A percentile compares a stretch with the other conserved stretches of the same genome.
These are phyloP conservation scores for Muraenolepis orangiensis DNA, from an alignment of 2,797 vertebrate genomes.

Conservation along the genomic window DNA sequence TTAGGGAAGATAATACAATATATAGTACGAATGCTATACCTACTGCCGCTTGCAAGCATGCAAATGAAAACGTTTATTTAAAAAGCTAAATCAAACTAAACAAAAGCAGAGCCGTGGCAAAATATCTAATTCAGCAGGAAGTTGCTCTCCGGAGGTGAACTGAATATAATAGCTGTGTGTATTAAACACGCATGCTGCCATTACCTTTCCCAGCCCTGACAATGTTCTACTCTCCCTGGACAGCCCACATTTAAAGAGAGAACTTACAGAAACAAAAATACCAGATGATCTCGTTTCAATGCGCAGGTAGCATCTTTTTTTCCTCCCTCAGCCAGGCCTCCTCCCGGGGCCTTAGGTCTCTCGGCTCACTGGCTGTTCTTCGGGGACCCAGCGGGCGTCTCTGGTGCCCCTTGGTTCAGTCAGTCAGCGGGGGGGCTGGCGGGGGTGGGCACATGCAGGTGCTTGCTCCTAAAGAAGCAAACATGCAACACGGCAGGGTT, in stretches of 20 bases:
- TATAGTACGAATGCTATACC: slow-evolving; percentile 3
- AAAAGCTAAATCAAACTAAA: slow-evolving; percentile 31
- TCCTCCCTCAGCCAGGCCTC: neutral
- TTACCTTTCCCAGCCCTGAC: neutral
- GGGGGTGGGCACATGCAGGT: slow-evolving; percentile 46
- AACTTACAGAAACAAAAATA: neutral
- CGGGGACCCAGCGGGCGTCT: neutral
- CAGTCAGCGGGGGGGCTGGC: slow-evolving; percentile 40
- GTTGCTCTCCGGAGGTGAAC: slow-evolving; percentile 37
- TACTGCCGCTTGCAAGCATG: neutral
- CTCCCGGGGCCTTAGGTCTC: neutral
- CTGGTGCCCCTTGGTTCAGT: slow-evolving; percentile 58
- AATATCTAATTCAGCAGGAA: slow-evolving; percentile 53
- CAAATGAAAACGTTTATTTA: slow-evolving; percentile 38
- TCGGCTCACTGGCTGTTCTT: neutral
- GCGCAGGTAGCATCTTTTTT: neutral
- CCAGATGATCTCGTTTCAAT: neutral
- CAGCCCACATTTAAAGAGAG: neutral
- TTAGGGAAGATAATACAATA: slow-evolving; percentile 15
- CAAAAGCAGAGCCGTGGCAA: slow-evolving; percentile 10
- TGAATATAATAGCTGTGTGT: slow-evolving; percentile 41
- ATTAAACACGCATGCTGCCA: too few relatives aligned
- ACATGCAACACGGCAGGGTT: slow-evolving; percentile 49
- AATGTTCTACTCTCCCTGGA: neutral
- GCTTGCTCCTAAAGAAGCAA: slow-evolving; percentile 49